A percentile compares a stretch with the other conserved stretches of the same genome.
phyloP scores from a whole-genome alignment of 2,888 invertebrate genomes.

The Lysandra bellargus region DNA sequence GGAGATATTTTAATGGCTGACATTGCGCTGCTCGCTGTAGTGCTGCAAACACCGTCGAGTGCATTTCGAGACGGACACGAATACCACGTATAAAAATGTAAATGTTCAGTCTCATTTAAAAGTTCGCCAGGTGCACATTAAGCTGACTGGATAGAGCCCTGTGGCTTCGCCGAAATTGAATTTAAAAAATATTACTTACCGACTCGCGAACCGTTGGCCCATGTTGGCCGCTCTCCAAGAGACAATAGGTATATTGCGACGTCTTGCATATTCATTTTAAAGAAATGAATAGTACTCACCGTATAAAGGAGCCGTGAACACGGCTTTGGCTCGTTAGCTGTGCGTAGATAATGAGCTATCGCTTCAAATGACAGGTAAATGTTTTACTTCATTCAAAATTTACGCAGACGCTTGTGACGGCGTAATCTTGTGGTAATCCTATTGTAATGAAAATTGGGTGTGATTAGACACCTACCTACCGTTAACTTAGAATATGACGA shows the following conservation, averaged over 20 bases:
- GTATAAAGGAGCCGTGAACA: conserved; percentile 48
- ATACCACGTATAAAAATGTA: conserved; percentile 38
- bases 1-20: conserved; percentile 11
- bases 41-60: conserved; percentile 9
- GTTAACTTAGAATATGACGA: not conserved
- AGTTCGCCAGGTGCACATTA: conserved; percentile 78
- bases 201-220: conserved; percentile 71
- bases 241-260: conserved; percentile 66
- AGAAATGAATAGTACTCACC: conserved; percentile 62
- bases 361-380: not conserved
- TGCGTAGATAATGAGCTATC: conserved; percentile 41
- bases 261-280: conserved; percentile 74
- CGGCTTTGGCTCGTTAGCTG: conserved; percentile 54
- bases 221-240: conserved; percentile 75
- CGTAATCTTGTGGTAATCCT: not conserved
- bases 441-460: not conserved
- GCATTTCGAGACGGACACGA: conserved; percentile 29
- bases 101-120: conserved; percentile 65
- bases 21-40: not conserved
- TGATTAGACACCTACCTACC: not conserved
- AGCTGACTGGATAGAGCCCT: conserved; percentile 71
- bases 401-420: not conserved
- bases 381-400: not conserved
- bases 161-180: conserved; percentile 79
- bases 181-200: conserved; percentile 80